Percentiles rank a stretch among this genome's conserved stretches.
Evolutionary conservation across 35 echinoderm and acorn worm genomes (phyloP).

Genomic region (Eucidaris tribuloides): DNA sequence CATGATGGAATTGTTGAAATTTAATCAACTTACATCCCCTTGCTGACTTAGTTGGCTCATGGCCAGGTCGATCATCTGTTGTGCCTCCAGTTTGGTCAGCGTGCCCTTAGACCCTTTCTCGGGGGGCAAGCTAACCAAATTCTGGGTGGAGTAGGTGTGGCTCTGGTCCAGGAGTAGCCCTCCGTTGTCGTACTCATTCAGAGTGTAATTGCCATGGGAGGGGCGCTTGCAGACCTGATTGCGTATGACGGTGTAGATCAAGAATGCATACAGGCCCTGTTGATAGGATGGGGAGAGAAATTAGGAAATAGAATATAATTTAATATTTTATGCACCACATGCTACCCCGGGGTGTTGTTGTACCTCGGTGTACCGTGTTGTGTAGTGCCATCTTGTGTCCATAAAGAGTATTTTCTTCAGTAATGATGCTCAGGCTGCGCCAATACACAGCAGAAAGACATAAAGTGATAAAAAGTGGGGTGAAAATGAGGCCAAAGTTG

Average conservation of each 20-base stretch:
- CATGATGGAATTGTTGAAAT: no score
- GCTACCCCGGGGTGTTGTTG: no score
- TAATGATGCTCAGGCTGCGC: no score
- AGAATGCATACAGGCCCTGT: conserved; percentile 89
- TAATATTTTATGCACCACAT: no score
- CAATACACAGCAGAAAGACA: no score
- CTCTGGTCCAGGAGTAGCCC: conserved; percentile 78
- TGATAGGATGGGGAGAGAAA: no score
- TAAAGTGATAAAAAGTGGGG: no score
- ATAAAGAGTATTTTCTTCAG: no score
- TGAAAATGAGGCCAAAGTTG: no score
- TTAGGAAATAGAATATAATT: no score
- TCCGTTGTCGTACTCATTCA: conserved; percentile 79
- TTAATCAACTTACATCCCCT: not conserved
- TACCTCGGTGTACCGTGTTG: no score
- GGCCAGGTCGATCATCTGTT: conserved; percentile 22
- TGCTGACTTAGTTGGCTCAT: conserved; percentile 6
- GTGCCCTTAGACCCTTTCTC: conserved; percentile 78
- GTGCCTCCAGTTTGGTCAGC: conserved; percentile 57
- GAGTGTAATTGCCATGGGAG: conserved; percentile 84
- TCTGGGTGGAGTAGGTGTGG: conserved; percentile 52
- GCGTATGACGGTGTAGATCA: conserved; percentile 88
- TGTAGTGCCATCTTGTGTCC: no score
- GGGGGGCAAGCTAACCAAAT: conserved; percentile 25
- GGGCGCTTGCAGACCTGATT: conserved; percentile 82